Percentiles rank a stretch among this genome's conserved stretches.
These are phyloP conservation scores for Grammomys surdaster DNA, from an alignment of 2,113 vertebrate genomes.

Conservation along the genomic window DNA sequence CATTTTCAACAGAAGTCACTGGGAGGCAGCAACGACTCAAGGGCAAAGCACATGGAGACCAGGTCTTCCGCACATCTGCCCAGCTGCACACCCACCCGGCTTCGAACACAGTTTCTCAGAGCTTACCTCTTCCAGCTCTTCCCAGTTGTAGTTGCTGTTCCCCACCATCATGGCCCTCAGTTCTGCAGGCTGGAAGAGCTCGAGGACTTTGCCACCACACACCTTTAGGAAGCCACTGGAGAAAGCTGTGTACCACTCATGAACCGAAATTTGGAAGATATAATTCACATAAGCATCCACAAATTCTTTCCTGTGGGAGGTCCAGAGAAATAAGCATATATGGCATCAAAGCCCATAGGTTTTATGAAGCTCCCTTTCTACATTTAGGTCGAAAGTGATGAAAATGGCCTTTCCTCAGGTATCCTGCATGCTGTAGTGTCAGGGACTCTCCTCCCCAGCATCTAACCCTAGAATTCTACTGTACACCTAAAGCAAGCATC, in stretches of 20 bases:
- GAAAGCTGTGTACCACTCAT: slow-evolving; percentile 95
- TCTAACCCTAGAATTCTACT: not conserved
- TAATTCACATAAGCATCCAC: slow-evolving; percentile 96
- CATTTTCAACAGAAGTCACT: not conserved
- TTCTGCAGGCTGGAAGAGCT: slow-evolving; percentile 97
- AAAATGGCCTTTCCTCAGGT: not conserved
- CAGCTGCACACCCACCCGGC: not conserved
- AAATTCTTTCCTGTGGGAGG: slow-evolving; percentile 93
- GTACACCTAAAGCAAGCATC: not conserved
- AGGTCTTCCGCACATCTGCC: not conserved
- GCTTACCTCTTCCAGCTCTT: slow-evolving; percentile 96
- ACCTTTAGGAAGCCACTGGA: slow-evolving; percentile 97
- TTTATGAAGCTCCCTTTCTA: not conserved
- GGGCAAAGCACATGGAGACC: not conserved
- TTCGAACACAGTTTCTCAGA: rapidly evolving
- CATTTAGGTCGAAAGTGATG: not conserved
- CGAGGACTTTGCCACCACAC: slow-evolving; percentile 96
- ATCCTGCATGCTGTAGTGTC: not conserved
- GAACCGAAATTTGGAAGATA: slow-evolving; percentile 93
- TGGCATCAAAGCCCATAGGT: not conserved
- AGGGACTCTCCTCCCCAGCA: rapidly evolving
- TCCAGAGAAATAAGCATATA: slow-evolving; percentile 41
- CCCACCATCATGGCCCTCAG: slow-evolving; percentile 99
- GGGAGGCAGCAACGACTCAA: not conserved
- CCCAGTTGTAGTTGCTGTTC: slow-evolving; percentile 98